Evolutionary conservation across 2,113 vertebrate species (phyloP), one percentile per base, ranked within the genome.

Genomic region (Terrapene triunguis): DNA sequence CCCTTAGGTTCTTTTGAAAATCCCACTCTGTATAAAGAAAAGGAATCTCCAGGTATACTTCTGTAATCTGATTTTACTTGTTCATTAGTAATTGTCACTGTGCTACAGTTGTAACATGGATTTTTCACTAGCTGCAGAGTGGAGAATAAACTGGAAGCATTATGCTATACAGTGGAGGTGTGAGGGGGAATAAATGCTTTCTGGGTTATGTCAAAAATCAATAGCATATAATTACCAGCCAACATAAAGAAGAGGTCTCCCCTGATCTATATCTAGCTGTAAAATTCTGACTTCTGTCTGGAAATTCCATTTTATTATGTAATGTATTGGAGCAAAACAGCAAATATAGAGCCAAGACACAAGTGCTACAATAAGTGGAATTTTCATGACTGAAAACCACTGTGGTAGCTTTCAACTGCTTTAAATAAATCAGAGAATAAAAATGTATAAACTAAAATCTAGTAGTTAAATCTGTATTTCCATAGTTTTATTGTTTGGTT

Each of bases 301-400:
- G 96, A 98, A 98, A 98, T 94, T 96, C 85, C 69, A 98, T 97
- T 98, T 97, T 93, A 97, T 98, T 98, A 92, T 88, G 94, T 94
- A 97, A 95, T 98, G 89, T 80, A 96, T 97, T 96, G 93, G 88
- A 97, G 44, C 48, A 92, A 92, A 54, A 84, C 59, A 94, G 69
- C 85, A 95, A 89, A 55, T 88, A 47, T 19, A 84, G 42, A 97
- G 97, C 95, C 89, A 97, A 97, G 54, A 94, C 90, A 88, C 69
- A 98, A 96, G 93, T 94, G 72, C 74, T 96, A 92, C 69, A 96
- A 96, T 95, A 95, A 93, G 88, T 97, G 97, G 96, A 97, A 98
- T 98, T 98, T 97, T 97, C 97, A 97, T 97, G 96, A 97, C 81
- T 93, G 82, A 94, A 97, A 98, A 93, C 95, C 79, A 91, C 79